Conservation (phyloP, 2,113 vertebrate genomes). For the Columba livia region DNA sequence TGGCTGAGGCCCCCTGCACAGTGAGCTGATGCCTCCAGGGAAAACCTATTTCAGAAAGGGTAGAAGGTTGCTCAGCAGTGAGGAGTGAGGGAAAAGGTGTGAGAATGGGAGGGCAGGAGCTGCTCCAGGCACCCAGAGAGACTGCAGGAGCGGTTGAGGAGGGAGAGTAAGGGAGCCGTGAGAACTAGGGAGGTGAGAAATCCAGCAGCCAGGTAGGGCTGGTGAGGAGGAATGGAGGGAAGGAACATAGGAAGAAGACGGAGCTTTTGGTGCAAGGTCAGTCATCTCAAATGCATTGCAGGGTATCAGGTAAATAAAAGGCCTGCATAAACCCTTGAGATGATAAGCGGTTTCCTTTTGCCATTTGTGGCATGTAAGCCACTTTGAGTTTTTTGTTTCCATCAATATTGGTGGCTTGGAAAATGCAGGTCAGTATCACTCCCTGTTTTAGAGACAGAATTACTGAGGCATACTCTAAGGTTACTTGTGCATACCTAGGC, state of each 20-base stretch:
- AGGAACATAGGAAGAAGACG: background rate
- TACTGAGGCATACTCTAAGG: background rate
- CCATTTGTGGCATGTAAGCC: background rate
- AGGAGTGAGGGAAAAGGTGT: background rate
- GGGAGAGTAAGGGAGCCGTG: background rate
- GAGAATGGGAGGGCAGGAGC: background rate
- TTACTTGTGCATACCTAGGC: background rate
- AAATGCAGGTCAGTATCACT: background rate
- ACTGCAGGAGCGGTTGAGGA: background rate
- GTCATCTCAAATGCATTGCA: background rate
- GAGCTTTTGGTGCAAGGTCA: background rate
- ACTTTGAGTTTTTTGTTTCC: background rate
- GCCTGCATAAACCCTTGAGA: background rate
- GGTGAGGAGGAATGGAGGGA: background rate
- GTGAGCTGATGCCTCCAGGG: fast-evolving
- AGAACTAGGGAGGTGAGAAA: background rate
- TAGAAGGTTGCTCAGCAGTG: background rate
- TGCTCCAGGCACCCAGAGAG: background rate
- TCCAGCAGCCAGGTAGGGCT: background rate
- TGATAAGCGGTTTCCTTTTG: background rate
- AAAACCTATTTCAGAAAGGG: background rate
- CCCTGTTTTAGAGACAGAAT: background rate
- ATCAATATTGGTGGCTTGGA: background rate
- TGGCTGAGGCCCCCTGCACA: background rate
- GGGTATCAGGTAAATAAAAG: background rate